A percentile compares a stretch with the other conserved stretches of the same genome.
These are phyloP conservation scores for Paralvinella palmiformis DNA, from an alignment of 1,140 invertebrate species.

Conservation along the genomic window DNA sequence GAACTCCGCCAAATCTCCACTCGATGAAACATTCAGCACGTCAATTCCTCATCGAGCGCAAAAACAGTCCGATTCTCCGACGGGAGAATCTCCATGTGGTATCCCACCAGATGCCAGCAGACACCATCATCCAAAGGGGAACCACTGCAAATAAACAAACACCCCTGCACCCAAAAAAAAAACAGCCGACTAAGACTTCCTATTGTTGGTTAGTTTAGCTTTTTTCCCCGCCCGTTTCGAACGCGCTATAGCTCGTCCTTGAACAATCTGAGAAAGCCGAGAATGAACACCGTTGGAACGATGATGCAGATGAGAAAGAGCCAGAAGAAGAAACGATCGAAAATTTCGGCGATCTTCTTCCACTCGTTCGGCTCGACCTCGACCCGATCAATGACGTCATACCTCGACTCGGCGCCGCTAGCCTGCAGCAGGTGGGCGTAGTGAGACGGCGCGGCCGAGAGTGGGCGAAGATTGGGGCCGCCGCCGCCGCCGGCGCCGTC, in stretches of 20 bases:
- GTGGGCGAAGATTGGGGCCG: not conserved
- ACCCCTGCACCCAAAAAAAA: no score
- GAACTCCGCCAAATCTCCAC: no score
- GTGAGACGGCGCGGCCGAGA: not conserved
- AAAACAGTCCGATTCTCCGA: no score
- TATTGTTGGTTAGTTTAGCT: no score
- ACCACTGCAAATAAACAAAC: no score
- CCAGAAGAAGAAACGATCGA: constrained; percentile 17
- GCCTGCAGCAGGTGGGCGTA: not conserved
- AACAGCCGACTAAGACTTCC: no score
- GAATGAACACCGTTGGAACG: constrained; percentile 7
- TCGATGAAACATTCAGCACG: no score
- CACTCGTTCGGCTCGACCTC: constrained; percentile 5
- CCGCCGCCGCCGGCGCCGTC: not conserved
- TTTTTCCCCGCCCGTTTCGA: no score
- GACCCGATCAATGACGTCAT: not conserved
- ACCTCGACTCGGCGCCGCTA: not conserved
- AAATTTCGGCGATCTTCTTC: constrained; percentile 11
- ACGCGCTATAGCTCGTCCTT: not conserved
- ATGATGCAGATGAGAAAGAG: constrained; percentile 12
- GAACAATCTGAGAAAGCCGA: constrained; percentile 1
- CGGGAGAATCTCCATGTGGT: no score
- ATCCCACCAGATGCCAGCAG: no score
- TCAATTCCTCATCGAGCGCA: no score
- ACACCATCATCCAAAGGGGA: no score